Base-by-base conservation (phyloP, 2,888 invertebrate genomes). In the Blera fallax region DNA sequence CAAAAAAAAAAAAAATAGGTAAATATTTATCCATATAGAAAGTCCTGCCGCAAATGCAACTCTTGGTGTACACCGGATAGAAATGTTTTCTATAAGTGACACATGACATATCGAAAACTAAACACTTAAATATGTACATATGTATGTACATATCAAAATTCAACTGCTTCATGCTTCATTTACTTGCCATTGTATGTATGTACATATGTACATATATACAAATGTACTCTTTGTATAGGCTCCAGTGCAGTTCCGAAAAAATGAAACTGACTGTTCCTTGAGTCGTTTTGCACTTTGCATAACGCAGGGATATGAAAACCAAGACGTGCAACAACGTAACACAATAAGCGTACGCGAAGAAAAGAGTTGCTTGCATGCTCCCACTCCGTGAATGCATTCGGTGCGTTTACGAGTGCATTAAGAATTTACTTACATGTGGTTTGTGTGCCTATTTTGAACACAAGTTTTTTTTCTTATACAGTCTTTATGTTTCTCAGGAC, bases 381-480 rank as follows among this genome's bases (percentile, higher is more conserved):
- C 21, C 29, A 45, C 52, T 60, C 60, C 21, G 8, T 32, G 69
- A 64, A 76, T 64, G 21, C 40, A 64, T 64, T 76, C 54, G 37
- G 54, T 48, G 58, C 60, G 58, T 62, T 83, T 24, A 62, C 69
- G 69, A 81, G 45, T 78, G 24, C 73, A 69, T 73, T 65, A 72
- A 67, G 34, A 83, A 48, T 62, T 50, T 67, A 83, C 40, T 62
- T 83, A 50, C 72, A 65, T 70, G 62, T 37, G 43, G 64, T 60
- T 72, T 72, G 58, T 52, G 43, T 77, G 72, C 32, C 77, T 82
- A 77, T 77, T 82, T 82, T 77, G 70, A 62, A 48, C 64, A 40
- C 4, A n/a, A 34, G 54, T 76, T 60, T 48, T 37, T 34, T 54
- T 34, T 52, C 18, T 54, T 32, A 6, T 21, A 54, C 14, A 37